Evolutionary conservation across 2,113 vertebrate species (phyloP).

Genomic region (Trematocara zebra): DNA sequence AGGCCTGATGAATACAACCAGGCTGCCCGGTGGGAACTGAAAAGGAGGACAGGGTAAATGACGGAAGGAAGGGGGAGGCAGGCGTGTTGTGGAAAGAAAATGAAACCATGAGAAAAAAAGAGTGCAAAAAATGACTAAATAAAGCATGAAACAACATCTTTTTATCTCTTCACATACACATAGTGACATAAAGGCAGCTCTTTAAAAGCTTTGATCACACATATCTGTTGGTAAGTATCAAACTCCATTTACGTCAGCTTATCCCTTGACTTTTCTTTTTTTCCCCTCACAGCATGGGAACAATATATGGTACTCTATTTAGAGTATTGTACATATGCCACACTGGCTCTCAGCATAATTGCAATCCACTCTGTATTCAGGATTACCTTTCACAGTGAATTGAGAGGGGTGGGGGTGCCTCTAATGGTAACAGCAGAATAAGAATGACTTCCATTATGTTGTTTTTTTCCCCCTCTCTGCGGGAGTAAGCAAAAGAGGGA

Average conservation of each 20-base stretch:
- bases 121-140: neutral
- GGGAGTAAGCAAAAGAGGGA: neutral
- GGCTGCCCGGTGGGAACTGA: neutral
- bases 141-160: neutral
- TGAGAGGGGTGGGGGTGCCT: neutral
- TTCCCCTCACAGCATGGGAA: neutral
- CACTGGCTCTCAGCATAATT: neutral
- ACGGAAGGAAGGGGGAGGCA: no score
- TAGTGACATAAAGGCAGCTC: neutral
- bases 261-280: neutral
- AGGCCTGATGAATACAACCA: slow-evolving; percentile 38
- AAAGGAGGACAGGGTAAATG: neutral
- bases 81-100: neutral
- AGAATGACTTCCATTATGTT: neutral
- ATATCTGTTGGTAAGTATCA: neutral
- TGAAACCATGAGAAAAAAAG: neutral
- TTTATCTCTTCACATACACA: neutral
- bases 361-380: neutral
- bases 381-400: neutral
- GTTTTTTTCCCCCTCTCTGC: neutral
- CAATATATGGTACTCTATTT: neutral
- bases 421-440: neutral
- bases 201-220: slow-evolving; percentile 6
- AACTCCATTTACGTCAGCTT: neutral
- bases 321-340: neutral